Base-by-base conservation (phyloP, 2,888 invertebrate genomes). In the Andrena chrysosceles region DNA sequence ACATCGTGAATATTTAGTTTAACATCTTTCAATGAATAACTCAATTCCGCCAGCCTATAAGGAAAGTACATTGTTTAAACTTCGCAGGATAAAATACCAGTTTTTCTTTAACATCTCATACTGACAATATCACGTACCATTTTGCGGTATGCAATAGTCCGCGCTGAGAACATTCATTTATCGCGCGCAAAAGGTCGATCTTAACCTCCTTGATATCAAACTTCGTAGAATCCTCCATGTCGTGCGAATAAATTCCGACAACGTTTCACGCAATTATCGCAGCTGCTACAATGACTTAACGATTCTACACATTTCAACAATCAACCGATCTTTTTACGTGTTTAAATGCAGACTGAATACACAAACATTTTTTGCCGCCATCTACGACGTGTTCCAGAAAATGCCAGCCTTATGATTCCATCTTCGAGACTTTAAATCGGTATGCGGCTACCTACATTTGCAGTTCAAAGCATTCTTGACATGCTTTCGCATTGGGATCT, bases 81-180 rank as follows among this genome's bases (percentile, higher is more conserved):
- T 6, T 31, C 6, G n/a, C 1, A 16, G 7, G 54, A 42, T 26
- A 26, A 20, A 33, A 52, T 69, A 29, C 1, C 2, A 1, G 10
- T 31, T 8, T n/a, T 1, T 0, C n/a, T 62, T 13, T 7, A 8
- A 33, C 4, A 42, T 10, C 49, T 3, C 5, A 10, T n/a, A 64
- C 6, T 1, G 4, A n/a, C 16, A 49, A 66, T 7, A 56, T 82
- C 90, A 94, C 64, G 49, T 88, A 91, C 98, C 98, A 98, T 95
- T 98, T 98, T 26, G 97, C 96, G 84, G 97, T 97, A 91, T 98
- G 97, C 84, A 96, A 94, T 68, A 98, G 94, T 49, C 98, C 97
- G 72, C 98, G 95, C 90, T 97, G 96, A 26, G 96, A 96, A 93
- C 98, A 98, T 94, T 98, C 97, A 42, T 94, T 93, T 85, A 97